A percentile compares a stretch with the other conserved stretches of the same genome.
Conservation (phyloP, 2,888 invertebrate species). For the Autographa gamma region DNA sequence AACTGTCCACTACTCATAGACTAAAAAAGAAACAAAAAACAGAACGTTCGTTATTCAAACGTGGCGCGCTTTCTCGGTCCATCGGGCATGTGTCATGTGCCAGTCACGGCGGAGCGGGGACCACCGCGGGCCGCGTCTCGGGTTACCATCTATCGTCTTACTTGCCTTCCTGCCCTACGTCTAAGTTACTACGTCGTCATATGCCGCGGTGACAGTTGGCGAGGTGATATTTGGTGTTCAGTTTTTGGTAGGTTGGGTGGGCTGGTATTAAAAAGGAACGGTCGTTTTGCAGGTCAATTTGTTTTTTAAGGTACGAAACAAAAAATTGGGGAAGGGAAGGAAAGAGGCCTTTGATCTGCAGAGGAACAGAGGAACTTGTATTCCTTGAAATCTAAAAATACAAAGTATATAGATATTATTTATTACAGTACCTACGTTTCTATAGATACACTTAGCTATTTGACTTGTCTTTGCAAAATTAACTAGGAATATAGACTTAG, state of each 20-base stretch:
- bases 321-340: neutral
- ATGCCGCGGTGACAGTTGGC: slow-evolving; percentile 83
- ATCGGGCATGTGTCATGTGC: slow-evolving; percentile 88
- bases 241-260: slow-evolving; percentile 71
- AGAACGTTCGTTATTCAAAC: slow-evolving; percentile 76
- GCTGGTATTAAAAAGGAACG: slow-evolving; percentile 49
- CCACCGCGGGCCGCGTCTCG: slow-evolving; percentile 83
- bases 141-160: slow-evolving; percentile 87
- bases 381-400: no score
- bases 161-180: slow-evolving; percentile 86
- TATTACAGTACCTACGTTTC: no score
- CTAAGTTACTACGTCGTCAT: slow-evolving; percentile 86
- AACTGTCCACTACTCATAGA: slow-evolving; percentile 68
- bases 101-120: slow-evolving; percentile 81
- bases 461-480: no score
- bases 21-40: slow-evolving; percentile 61
- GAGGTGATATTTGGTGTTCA: slow-evolving; percentile 72
- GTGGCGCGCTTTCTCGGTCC: slow-evolving; percentile 87
- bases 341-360: neutral
- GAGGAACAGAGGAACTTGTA: no score
- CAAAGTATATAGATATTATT: no score
- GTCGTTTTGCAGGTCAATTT: slow-evolving; percentile 17
- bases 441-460: no score
- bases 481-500: no score
- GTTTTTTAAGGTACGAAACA: neutral